Percentiles rank a stretch among this genome's conserved stretches.
Evolutionary conservation across 2,888 invertebrate species (phyloP).

Genomic region (Gymnosoma rotundatum): DNA sequence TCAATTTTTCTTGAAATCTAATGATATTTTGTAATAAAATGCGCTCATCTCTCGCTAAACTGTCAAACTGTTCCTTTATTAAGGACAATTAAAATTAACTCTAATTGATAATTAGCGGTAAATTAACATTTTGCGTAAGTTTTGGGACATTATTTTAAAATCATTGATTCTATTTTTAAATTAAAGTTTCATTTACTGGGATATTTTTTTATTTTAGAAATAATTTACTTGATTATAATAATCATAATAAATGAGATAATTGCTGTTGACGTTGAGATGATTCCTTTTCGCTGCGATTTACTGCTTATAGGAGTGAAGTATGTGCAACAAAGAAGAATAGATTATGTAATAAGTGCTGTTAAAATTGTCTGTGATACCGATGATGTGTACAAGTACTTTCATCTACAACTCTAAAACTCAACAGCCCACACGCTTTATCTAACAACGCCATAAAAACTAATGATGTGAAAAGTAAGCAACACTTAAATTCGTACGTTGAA

Average conservation of each 20-base stretch:
- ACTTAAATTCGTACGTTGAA: background rate
- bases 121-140: too few species aligned
- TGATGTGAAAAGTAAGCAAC: constrained; percentile 7
- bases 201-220: too few species aligned
- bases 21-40: too few species aligned
- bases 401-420: background rate
- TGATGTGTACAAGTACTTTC: constrained; percentile 33
- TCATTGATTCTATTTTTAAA: too few species aligned
- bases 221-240: too few species aligned
- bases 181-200: too few species aligned
- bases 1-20: too few species aligned
- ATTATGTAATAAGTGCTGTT: background rate
- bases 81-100: too few species aligned
- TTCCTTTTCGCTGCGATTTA: constrained; percentile 25
- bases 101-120: too few species aligned
- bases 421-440: constrained; percentile 33
- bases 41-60: too few species aligned
- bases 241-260: constrained; percentile 37
- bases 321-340: constrained; percentile 4
- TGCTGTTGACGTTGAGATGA: constrained; percentile 36
- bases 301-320: constrained; percentile 4
- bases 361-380: constrained; percentile 28
- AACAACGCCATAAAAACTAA: constrained; percentile 5
- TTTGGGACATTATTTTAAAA: too few species aligned
- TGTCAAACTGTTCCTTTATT: too few species aligned